These are phyloP conservation scores for Vultur gryphus DNA, from an alignment of 2,797 vertebrate species.

Conservation along the genomic window DNA sequence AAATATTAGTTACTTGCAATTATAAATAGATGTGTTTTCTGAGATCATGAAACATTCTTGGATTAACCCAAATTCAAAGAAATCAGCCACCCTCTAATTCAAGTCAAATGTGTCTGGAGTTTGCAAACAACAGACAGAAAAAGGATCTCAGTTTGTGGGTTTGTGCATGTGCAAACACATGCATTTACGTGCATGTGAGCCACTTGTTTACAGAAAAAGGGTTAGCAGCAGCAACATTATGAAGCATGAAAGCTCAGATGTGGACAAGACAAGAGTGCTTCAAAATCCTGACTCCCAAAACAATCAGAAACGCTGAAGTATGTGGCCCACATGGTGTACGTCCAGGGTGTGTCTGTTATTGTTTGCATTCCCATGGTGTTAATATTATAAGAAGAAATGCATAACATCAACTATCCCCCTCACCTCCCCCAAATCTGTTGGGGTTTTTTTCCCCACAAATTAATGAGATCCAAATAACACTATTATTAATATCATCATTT, in stretches of 20 bases:
- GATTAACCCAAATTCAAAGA: background rate
- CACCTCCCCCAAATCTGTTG: background rate
- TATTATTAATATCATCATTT: background rate
- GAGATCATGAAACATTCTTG: background rate
- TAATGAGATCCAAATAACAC: background rate
- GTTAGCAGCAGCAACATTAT: background rate
- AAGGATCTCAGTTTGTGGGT: too few species aligned
- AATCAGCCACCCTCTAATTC: background rate
- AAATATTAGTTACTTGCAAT: background rate
- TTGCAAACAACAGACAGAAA: background rate
- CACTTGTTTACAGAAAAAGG: background rate
- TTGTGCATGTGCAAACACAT: fast-evolving
- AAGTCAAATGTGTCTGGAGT: background rate
- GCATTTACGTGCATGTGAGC: fast-evolving
- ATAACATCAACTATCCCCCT: background rate
- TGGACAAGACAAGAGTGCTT: background rate
- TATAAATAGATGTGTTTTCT: background rate
- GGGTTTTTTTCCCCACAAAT: background rate
- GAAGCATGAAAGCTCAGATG: background rate
- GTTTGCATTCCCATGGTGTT: background rate
- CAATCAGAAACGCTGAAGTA: background rate
- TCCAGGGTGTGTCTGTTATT: background rate
- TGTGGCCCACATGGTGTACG: fast-evolving
- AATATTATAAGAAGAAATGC: fast-evolving
- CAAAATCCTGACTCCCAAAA: background rate